A percentile compares a stretch with the other conserved stretches of the same genome.
Evolutionary conservation across 2,888 invertebrate genomes (phyloP).

Genomic region (Saturnia japonica): DNA sequence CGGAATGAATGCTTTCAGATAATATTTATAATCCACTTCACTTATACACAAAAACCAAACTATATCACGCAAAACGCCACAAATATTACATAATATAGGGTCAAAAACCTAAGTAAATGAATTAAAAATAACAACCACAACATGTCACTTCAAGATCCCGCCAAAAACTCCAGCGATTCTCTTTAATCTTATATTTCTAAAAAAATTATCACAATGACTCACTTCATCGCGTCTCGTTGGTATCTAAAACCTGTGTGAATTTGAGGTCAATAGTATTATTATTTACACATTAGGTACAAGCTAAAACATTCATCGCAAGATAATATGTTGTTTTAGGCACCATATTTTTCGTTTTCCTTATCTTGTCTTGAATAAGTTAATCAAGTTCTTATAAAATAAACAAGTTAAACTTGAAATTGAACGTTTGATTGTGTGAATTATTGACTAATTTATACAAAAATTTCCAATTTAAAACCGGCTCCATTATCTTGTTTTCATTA

Average conservation of each 20-base stretch:
- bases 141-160: no score
- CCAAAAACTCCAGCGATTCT: no score
- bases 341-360: background rate
- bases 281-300: background rate
- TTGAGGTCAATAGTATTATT: background rate
- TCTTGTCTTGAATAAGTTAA: background rate
- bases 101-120: no score
- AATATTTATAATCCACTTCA: no score
- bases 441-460: background rate
- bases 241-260: slow-evolving; percentile 4
- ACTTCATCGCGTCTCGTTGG: background rate
- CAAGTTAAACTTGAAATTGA: background rate
- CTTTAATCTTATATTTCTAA: background rate
- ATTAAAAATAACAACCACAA: no score
- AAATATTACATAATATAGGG: no score
- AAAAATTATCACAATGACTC: background rate
- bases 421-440: background rate
- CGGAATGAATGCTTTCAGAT: no score
- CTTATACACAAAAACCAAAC: no score
- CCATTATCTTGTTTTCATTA: background rate
- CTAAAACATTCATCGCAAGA: background rate
- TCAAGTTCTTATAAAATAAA: background rate
- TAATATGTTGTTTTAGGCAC: background rate
- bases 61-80: no score
- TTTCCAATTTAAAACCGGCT: background rate